phyloP scores from a whole-genome alignment of 1,140 invertebrate species.

The Wasmannia auropunctata region DNA sequence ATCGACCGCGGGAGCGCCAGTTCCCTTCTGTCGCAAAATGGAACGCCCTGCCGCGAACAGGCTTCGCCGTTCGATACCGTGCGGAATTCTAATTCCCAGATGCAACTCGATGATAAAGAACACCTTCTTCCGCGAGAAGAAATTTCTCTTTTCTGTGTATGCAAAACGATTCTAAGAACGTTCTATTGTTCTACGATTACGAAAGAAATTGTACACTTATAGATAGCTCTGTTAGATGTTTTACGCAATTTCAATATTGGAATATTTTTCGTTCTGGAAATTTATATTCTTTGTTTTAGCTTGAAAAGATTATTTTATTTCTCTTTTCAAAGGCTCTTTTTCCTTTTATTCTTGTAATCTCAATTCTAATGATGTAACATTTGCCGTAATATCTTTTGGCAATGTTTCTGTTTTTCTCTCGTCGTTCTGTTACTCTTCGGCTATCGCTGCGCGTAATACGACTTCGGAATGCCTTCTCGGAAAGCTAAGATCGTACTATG shows the following conservation, averaged over 20 bases:
- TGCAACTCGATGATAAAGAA: background rate
- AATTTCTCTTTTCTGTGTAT: background rate
- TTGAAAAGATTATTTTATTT: background rate
- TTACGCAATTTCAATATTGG: background rate
- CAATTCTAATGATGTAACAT: background rate
- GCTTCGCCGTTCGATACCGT: conserved; percentile 17
- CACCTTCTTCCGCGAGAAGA: background rate
- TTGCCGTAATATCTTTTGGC: background rate
- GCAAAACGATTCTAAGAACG: background rate
- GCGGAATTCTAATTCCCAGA: background rate
- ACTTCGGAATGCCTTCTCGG: conserved; percentile 1
- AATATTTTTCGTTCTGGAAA: background rate
- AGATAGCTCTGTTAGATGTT: background rate
- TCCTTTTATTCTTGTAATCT: background rate
- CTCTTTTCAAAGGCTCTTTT: background rate
- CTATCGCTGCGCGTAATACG: background rate
- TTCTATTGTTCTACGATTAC: background rate
- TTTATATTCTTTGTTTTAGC: background rate
- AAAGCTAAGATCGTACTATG: conserved; percentile 16
- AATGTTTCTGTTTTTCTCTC: background rate
- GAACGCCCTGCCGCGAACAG: background rate
- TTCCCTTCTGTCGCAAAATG: background rate
- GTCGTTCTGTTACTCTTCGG: background rate
- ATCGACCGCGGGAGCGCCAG: background rate
- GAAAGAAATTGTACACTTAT: background rate